Evolutionary conservation across 92 coral and sea anemone genomes (phyloP).

Genomic region (Phymanthus crucifer): DNA sequence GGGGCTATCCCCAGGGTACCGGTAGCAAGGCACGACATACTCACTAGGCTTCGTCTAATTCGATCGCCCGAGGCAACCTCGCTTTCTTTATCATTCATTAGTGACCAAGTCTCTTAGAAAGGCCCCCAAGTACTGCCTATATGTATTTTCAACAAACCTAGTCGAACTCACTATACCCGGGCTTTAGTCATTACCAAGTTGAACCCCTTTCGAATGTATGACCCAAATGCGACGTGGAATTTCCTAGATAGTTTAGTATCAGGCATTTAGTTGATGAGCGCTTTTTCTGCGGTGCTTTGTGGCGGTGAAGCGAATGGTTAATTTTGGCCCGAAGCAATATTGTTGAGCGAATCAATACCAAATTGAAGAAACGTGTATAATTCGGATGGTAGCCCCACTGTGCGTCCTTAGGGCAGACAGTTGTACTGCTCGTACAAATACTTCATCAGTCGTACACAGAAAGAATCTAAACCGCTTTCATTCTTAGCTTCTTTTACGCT

Average conservation of each 20-base stretch:
- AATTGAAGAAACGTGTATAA: conserved; percentile 15
- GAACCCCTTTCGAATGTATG: not conserved
- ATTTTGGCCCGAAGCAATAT: not conserved
- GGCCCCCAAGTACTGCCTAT: not conserved
- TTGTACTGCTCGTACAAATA: not conserved
- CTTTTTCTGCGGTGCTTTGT: not conserved
- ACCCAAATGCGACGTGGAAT: not conserved
- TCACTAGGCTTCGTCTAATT: not conserved
- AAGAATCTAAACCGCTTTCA: not conserved
- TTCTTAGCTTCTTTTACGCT: no score
- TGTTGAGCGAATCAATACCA: conserved; percentile 1
- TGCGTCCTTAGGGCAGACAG: not conserved
- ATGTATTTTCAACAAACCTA: not conserved
- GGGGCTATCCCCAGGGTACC: conserved; percentile 36
- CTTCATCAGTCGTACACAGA: not conserved
- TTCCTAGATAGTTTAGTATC: not conserved
- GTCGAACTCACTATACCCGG: not conserved
- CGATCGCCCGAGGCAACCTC: not conserved
- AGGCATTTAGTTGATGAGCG: not conserved
- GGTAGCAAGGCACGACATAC: not conserved
- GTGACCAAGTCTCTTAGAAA: not conserved
- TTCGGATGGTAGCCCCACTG: conserved; percentile 22
- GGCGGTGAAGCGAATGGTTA: conserved; percentile 3
- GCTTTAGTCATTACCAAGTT: not conserved
- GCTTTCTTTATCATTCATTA: not conserved